phyloP scores from a whole-genome alignment of 2,888 invertebrate species.

The Boloria selene region DNA sequence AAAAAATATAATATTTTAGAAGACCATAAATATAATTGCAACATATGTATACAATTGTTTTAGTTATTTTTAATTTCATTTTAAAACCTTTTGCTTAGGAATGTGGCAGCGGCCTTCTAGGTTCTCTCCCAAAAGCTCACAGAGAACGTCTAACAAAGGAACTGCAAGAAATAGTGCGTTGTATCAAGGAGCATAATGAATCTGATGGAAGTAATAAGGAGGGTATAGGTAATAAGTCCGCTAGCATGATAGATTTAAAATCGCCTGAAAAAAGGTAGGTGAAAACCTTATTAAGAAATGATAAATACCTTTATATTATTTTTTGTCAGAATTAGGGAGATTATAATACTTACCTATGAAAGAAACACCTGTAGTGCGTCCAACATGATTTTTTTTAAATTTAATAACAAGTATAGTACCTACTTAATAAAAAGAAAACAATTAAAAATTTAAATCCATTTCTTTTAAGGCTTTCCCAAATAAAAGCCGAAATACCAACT shows the following conservation, averaged over 20 bases:
- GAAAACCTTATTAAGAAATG: background rate
- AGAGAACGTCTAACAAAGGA: slow-evolving; percentile 65
- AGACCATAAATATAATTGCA: too few species aligned
- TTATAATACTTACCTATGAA: too few species aligned
- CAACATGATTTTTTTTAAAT: too few species aligned
- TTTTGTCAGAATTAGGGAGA: background rate
- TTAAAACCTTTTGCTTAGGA: slow-evolving; percentile 47
- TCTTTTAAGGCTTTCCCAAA: slow-evolving; percentile 28
- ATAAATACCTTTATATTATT: background rate
- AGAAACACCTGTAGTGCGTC: too few species aligned
- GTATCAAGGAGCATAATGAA: slow-evolving; percentile 61
- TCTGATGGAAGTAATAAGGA: slow-evolving; percentile 50
- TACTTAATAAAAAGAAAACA: too few species aligned
- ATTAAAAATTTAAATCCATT: background rate
- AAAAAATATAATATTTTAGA: too few species aligned
- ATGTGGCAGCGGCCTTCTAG: slow-evolving; percentile 67
- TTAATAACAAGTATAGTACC: too few species aligned
- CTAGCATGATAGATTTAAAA: slow-evolving; percentile 66
- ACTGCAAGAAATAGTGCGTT: slow-evolving; percentile 62
- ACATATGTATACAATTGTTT: too few species aligned
- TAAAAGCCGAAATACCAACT: slow-evolving; percentile 61
- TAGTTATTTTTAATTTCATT: too few species aligned
- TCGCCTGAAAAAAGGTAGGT: slow-evolving; percentile 66
- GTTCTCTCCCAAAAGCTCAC: slow-evolving; percentile 61
- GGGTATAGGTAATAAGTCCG: slow-evolving; percentile 55